These are phyloP conservation scores for Morus bassanus DNA, from an alignment of 2,797 vertebrate genomes.

Conservation along the genomic window DNA sequence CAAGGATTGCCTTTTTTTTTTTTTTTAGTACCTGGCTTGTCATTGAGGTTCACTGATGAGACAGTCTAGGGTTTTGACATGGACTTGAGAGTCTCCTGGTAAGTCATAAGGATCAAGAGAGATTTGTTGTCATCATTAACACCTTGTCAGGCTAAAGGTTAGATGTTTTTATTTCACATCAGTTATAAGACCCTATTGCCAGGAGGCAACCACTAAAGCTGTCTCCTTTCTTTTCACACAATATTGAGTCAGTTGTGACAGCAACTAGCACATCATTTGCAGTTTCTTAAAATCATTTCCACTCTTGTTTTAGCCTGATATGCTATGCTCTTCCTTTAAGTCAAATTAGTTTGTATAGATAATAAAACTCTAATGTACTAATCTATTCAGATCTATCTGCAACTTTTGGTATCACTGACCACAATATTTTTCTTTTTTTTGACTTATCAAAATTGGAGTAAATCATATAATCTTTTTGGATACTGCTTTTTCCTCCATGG, in stretches of 20 bases:
- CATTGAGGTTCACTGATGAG: not conserved
- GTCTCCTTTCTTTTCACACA: not conserved
- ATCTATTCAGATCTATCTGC: not conserved
- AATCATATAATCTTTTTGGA: not conserved
- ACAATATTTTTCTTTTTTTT: not conserved
- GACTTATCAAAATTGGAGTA: not conserved
- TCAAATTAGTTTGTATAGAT: not conserved
- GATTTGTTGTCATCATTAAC: constrained; percentile 25
- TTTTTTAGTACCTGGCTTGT: not conserved
- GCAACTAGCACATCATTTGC: not conserved
- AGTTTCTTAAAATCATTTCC: not conserved
- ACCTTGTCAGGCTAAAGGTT: not conserved
- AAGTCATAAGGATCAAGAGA: not conserved
- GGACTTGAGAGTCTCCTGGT: not conserved
- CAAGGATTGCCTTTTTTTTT: not conserved
- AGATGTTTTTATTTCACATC: not conserved
- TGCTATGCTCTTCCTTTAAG: not conserved
- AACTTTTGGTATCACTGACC: not conserved
- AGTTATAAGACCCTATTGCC: not conserved
- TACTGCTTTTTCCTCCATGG: not conserved
- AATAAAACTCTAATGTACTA: not conserved
- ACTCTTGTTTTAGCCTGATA: not conserved
- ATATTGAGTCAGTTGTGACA: not conserved
- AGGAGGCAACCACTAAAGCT: not conserved
- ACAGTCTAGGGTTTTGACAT: not conserved